Conservation (phyloP, 2,113 vertebrate genomes). For the Collichthys lucidus region DNA sequence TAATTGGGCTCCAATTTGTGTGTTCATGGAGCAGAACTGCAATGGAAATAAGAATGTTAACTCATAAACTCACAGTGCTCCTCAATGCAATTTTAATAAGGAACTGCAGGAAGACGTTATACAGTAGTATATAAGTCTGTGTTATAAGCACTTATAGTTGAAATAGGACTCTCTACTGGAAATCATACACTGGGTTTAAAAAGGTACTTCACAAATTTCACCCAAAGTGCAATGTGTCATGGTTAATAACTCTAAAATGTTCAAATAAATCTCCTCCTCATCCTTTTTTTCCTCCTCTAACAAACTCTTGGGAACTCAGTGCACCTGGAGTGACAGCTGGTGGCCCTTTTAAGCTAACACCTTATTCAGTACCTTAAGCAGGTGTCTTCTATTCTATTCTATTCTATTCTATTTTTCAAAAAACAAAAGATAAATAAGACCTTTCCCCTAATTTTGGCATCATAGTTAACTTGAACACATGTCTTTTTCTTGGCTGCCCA, state of each 20-base stretch:
- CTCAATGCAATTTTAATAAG: conserved; percentile 66
- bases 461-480: conserved; percentile 61
- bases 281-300: conserved; percentile 34
- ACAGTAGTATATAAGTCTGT: not conserved
- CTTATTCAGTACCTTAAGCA: conserved; percentile 63
- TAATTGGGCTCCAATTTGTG: conserved; percentile 83
- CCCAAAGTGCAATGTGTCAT: not conserved
- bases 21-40: conserved; percentile 78
- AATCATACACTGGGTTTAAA: not conserved
- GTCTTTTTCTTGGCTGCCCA: conserved; percentile 55
- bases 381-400: conserved; percentile 58
- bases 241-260: not conserved
- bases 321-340: conserved; percentile 71
- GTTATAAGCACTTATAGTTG: not conserved
- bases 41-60: conserved; percentile 74
- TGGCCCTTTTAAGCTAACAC: conserved; percentile 35
- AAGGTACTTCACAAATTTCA: not conserved
- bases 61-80: conserved; percentile 65
- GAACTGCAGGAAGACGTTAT: conserved; percentile 39
- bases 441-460: conserved; percentile 65
- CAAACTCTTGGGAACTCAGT: conserved; percentile 47
- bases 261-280: not conserved
- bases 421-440: conserved; percentile 64
- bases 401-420: conserved; percentile 18
- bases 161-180: not conserved